Percentiles rank a stretch among this genome's conserved stretches.
These are phyloP conservation scores for Astropecten irregularis DNA, from an alignment of 53 echinoderm and acorn worm genomes.

Conservation along the genomic window DNA sequence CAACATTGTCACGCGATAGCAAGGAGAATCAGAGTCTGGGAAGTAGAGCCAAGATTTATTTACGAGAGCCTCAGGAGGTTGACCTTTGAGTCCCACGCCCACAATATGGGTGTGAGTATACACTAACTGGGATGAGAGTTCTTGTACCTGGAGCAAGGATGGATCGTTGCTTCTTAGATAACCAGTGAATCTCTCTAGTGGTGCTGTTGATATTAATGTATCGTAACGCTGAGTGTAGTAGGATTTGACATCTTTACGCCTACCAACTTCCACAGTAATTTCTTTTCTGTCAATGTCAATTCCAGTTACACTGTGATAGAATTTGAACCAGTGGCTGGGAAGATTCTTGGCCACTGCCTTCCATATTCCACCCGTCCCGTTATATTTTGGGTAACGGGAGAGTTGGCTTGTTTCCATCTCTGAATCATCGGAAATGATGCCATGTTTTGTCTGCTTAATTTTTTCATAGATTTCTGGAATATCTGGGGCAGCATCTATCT, in stretches of 20 bases:
- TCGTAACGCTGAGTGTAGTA: neutral
- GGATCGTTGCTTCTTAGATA: neutral
- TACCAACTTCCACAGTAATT: constrained; percentile 19
- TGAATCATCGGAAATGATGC: neutral
- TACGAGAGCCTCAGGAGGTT: too few relatives aligned
- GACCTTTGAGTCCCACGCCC: too few relatives aligned
- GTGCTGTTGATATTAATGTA: too few relatives aligned
- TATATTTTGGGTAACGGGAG: constrained; percentile 46
- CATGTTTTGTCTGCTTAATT: neutral
- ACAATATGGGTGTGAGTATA: too few relatives aligned
- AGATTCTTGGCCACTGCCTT: constrained; percentile 20
- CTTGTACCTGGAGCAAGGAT: neutral
- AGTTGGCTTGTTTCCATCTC: constrained; percentile 38
- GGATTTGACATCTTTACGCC: neutral
- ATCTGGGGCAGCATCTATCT: constrained; percentile 15
- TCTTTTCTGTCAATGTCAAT: constrained; percentile 32
- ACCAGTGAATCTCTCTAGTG: constrained; percentile 18
- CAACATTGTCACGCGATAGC: constrained; percentile 51
- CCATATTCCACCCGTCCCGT: too few relatives aligned
- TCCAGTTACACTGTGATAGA: constrained; percentile 23
- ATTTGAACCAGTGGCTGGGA: constrained; percentile 49
- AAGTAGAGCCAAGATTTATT: too few relatives aligned
- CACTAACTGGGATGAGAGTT: neutral
- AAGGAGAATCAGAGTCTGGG: too few relatives aligned
- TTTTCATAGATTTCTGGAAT: constrained; percentile 23